Conservation (phyloP, 2,113 vertebrate species). For the Pardalotus punctatus region DNA sequence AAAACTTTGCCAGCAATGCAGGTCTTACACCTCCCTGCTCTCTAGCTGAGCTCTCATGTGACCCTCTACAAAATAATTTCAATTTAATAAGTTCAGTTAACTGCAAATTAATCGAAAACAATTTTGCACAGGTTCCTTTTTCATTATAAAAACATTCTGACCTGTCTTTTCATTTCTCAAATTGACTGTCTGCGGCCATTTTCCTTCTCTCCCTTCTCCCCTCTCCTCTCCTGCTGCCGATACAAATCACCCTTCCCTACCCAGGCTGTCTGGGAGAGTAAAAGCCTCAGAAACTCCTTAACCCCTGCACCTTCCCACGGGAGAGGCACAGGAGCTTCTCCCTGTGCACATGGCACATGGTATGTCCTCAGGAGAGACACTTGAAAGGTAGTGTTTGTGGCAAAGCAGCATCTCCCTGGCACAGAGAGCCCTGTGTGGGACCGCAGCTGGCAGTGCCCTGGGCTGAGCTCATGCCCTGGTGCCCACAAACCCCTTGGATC, state of each 20-base stretch:
- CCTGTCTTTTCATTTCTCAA: background rate
- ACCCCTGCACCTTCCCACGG: background rate
- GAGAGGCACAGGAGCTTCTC: background rate
- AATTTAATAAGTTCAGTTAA: background rate
- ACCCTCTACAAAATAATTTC: background rate
- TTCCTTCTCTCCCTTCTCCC: background rate
- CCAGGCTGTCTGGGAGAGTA: background rate
- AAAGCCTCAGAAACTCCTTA: background rate
- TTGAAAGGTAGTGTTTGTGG: background rate
- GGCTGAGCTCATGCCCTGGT: fast-evolving
- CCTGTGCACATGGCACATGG: background rate
- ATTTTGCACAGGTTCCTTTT: background rate
- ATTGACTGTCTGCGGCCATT: background rate
- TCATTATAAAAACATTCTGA: background rate
- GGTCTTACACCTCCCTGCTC: background rate
- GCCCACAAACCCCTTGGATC: fast-evolving
- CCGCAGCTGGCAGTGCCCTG: background rate
- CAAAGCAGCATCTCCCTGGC: background rate
- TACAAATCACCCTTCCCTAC: background rate
- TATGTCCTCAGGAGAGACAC: background rate
- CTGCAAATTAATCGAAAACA: conserved; percentile 27
- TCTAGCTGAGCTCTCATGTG: background rate
- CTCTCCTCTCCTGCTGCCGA: background rate
- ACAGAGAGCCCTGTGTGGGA: background rate
- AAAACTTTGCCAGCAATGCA: background rate